These are phyloP conservation scores for Leptopilina boulardi DNA, from an alignment of 1,140 invertebrate species.

Conservation along the genomic window DNA sequence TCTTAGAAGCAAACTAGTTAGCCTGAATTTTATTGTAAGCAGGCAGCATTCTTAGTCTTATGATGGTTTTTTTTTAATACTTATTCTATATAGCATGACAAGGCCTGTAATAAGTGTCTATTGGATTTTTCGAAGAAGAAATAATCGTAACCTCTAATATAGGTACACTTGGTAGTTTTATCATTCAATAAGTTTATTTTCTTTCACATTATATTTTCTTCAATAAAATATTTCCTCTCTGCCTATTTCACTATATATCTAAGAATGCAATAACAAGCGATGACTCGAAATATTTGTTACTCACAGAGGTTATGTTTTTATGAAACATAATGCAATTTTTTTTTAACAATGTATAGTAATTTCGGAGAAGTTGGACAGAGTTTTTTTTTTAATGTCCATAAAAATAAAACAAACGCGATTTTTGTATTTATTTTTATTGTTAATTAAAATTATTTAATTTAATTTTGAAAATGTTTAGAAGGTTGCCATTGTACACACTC, in stretches of 20 bases:
- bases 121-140: constrained; percentile 2
- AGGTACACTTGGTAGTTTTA: background rate
- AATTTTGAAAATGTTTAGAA: too few relatives aligned
- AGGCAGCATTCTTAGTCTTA: constrained; percentile 14
- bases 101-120: constrained; percentile 1
- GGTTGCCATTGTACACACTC: too few relatives aligned
- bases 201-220: background rate
- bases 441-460: too few relatives aligned
- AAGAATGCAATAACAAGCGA: too few relatives aligned
- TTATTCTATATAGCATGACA: constrained; percentile 1
- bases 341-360: too few relatives aligned
- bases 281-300: too few relatives aligned
- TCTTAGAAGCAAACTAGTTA: constrained; percentile 5
- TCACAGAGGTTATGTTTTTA: too few relatives aligned
- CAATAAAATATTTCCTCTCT: background rate
- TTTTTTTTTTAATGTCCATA: too few relatives aligned
- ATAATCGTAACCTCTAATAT: constrained; percentile 2
- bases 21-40: constrained; percentile 2
- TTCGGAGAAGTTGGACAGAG: too few relatives aligned
- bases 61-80: constrained; percentile 1
- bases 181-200: background rate
- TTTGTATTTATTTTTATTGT: too few relatives aligned
- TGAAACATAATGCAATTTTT: too few relatives aligned
- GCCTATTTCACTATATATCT: background rate
- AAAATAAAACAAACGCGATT: too few relatives aligned